These are phyloP conservation scores for Anthonomus grandis DNA, from an alignment of 1,140 invertebrate genomes.

Conservation along the genomic window DNA sequence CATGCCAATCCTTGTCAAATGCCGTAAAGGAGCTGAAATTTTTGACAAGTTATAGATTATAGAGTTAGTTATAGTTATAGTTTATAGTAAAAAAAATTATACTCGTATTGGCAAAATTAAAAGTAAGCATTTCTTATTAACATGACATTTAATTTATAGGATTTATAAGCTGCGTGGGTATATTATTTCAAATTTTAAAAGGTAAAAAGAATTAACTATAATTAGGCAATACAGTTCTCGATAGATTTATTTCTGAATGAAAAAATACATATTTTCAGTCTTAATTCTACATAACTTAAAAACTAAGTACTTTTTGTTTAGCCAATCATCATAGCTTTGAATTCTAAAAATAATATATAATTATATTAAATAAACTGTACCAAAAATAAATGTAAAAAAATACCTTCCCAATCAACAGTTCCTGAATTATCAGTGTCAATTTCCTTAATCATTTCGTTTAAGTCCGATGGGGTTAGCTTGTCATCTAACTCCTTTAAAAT, in stretches of 20 bases:
- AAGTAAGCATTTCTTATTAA: too few species aligned
- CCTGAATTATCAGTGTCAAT: slow-evolving; percentile 70
- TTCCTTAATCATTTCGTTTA: slow-evolving; percentile 75
- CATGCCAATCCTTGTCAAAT: too few species aligned
- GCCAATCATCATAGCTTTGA: slow-evolving; percentile 79
- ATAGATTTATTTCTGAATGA: neutral
- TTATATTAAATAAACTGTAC: neutral
- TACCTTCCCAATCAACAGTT: slow-evolving; percentile 72
- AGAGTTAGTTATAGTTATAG: too few species aligned
- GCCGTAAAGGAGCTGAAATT: too few species aligned
- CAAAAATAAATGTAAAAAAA: neutral
- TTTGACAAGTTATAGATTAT: too few species aligned
- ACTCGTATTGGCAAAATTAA: too few species aligned
- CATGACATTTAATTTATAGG: too few species aligned
- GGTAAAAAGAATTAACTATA: too few species aligned
- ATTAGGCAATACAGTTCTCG: too few species aligned
- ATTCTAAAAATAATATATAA: slow-evolving; percentile 57
- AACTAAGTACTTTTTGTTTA: slow-evolving; percentile 17
- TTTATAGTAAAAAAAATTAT: too few species aligned
- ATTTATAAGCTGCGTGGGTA: too few species aligned
- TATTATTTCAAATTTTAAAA: too few species aligned
- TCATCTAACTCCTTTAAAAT: slow-evolving; percentile 74
- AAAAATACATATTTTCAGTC: slow-evolving; percentile 19
- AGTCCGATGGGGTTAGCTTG: slow-evolving; percentile 63
- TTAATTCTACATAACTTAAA: slow-evolving; percentile 2